Percentiles rank a stretch among this genome's conserved stretches.
These are phyloP conservation scores for Flexamia atlantica DNA, from an alignment of 2,888 invertebrate genomes.

Conservation along the genomic window DNA sequence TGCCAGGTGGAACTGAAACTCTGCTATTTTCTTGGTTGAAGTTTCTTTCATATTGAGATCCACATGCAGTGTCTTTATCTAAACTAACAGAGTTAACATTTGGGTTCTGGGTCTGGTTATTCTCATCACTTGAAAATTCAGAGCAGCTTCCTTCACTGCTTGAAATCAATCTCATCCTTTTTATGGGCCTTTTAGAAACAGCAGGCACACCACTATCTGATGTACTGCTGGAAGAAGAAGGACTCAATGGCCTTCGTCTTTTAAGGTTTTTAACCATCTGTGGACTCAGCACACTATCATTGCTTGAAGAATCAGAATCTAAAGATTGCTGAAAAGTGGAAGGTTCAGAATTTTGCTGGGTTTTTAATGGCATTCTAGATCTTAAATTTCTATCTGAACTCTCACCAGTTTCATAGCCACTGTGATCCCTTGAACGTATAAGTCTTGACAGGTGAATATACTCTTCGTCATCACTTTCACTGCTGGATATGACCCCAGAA, in stretches of 20 bases:
- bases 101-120: not conserved
- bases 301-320: not conserved
- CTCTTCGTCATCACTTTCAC: not conserved
- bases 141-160: not conserved
- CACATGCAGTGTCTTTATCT: not conserved
- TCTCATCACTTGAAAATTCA: not conserved
- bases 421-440: not conserved
- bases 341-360: not conserved
- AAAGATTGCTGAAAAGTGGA: not conserved
- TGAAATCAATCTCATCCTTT: not conserved
- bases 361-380: not conserved
- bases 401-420: slow-evolving; percentile 16
- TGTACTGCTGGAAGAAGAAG: not conserved
- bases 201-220: slow-evolving; percentile 10
- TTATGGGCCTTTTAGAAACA: not conserved
- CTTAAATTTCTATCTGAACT: not conserved
- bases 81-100: not conserved
- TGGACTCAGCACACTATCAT: not conserved
- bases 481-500: not conserved
- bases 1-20: not conserved
- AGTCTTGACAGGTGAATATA: not conserved
- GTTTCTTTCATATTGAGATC: not conserved
- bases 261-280: not conserved
- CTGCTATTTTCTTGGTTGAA: not conserved
- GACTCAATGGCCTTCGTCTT: slow-evolving; percentile 21